Evolutionary conservation across 2,797 vertebrate species (phyloP), one percentile per base, ranked within the genome.

Genomic region (Notoglanidium macrostoma): DNA sequence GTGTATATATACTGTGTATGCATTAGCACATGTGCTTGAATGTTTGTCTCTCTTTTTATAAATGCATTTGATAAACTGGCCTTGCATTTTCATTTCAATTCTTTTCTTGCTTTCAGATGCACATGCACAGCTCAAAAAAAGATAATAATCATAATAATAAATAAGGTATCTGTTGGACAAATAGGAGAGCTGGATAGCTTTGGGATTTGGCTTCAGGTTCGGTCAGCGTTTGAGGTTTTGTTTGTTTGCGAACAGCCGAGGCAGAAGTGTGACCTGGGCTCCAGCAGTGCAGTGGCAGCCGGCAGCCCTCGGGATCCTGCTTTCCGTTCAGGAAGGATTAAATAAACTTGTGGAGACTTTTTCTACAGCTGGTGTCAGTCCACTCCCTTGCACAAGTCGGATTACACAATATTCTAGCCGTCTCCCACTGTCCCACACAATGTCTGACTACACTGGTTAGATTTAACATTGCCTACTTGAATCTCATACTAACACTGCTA

Each of bases 211-310:
- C 1, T 9, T 9, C 46, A 59, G 40, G 54, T 46, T 67, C 29
- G 55, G 29, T n/a, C 23, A 9, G 5, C 0, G 21, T 78, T 54
- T 55, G 59, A 55, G 72, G 55, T 35, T 77, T 26, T 44, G 23
- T 73, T 77, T 77, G 26, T 29, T 76, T 49, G 11, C 14, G 4
- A 14, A 14, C 23, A 26, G 78, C 57, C 0, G 35, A 68, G 61
- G 46, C 49, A 55, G 74, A 68, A n/a, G 61, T 9, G 14, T 61
- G 57, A 82, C 68, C 57, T 73, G 63, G 74, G 65, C 81, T 82
- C 87, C 89, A 86, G 85, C 76, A 8, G 40, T 63, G 87, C 76
- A 63, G 40, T 55, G 59, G 81, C 51, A 78, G 67, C 82, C 82
- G 67, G 21, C 15, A 81, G 82, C 67, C 61, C 59, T 40, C 40